phyloP scores from a whole-genome alignment of 2,113 vertebrate species.

The Lethenteron reissneri region DNA sequence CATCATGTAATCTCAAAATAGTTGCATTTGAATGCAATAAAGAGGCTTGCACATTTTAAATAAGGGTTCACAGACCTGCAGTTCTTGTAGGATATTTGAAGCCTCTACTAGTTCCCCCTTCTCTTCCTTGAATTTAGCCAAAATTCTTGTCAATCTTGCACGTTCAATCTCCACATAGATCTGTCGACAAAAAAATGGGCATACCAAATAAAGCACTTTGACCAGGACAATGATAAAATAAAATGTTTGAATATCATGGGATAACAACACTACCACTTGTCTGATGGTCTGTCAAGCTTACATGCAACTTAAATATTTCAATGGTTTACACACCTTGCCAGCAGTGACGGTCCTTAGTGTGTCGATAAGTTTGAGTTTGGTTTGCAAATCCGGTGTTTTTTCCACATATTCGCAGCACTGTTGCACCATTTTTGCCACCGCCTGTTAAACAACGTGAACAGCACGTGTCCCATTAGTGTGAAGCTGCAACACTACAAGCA shows the following conservation, averaged over 20 bases:
- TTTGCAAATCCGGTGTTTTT: constrained; percentile 48
- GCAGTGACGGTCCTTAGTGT: constrained; percentile 85
- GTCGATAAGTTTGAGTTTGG: constrained; percentile 81
- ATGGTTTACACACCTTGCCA: constrained; percentile 48
- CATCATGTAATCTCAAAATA: too few relatives aligned
- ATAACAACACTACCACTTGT: neutral
- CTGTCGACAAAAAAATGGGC: constrained; percentile 22
- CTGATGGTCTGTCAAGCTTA: neutral
- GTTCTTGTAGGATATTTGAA: constrained; percentile 69
- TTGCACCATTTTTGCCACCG: constrained; percentile 98
- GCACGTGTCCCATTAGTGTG: too few relatives aligned
- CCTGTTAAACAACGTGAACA: constrained; percentile 22
- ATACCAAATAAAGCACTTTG: too few relatives aligned
- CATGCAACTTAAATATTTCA: neutral
- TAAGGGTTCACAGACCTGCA: constrained; percentile 39
- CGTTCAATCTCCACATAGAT: constrained; percentile 97
- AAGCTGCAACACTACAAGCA: too few relatives aligned
- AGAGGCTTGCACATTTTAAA: too few relatives aligned
- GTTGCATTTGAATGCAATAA: too few relatives aligned
- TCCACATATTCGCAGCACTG: constrained; percentile 89
- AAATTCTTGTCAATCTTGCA: constrained; percentile 68
- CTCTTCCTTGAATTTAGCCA: constrained; percentile 77
- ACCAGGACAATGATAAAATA: neutral
- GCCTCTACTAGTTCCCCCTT: constrained; percentile 79
- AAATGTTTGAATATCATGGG: neutral